Percentiles rank a stretch among this genome's conserved stretches.
phyloP scores from a whole-genome alignment of 2,888 invertebrate genomes.

The Zaprionus obscuricornis region DNA sequence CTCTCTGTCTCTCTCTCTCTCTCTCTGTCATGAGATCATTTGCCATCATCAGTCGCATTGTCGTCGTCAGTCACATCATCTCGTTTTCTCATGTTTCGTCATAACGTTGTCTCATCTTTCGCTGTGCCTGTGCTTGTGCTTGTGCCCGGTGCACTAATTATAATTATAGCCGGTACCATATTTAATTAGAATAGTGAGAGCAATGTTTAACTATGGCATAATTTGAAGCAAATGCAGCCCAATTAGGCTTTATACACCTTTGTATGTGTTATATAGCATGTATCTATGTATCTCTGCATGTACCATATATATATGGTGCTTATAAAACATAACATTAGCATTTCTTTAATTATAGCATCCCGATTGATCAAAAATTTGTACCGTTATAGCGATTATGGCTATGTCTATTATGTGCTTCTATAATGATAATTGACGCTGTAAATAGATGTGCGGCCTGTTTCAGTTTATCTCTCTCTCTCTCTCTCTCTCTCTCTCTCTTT shows the following conservation, averaged over 20 bases:
- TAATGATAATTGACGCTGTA: constrained; percentile 1
- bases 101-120: too few species aligned
- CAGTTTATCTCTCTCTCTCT: too few species aligned
- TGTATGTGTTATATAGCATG: too few species aligned
- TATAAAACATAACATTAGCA: constrained; percentile 25
- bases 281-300: too few species aligned
- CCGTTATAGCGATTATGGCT: constrained; percentile 14
- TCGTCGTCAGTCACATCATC: constrained; percentile 7
- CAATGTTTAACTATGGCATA: constrained; percentile 17
- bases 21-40: constrained; percentile 42
- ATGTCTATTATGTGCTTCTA: neutral
- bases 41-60: too few species aligned
- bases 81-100: too few species aligned
- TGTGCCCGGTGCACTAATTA: constrained; percentile 20
- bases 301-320: constrained; percentile 19
- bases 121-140: too few species aligned
- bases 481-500: too few species aligned
- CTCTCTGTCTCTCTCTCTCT: too few species aligned
- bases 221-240: constrained; percentile 24
- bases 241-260: constrained; percentile 25
- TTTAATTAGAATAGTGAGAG: constrained; percentile 32
- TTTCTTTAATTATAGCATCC: constrained; percentile 25
- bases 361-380: constrained; percentile 14
- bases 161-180: constrained; percentile 27
- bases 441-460: too few species aligned